These are phyloP conservation scores for Cosmia trapezina DNA, from an alignment of 2,888 invertebrate species.

Conservation along the genomic window DNA sequence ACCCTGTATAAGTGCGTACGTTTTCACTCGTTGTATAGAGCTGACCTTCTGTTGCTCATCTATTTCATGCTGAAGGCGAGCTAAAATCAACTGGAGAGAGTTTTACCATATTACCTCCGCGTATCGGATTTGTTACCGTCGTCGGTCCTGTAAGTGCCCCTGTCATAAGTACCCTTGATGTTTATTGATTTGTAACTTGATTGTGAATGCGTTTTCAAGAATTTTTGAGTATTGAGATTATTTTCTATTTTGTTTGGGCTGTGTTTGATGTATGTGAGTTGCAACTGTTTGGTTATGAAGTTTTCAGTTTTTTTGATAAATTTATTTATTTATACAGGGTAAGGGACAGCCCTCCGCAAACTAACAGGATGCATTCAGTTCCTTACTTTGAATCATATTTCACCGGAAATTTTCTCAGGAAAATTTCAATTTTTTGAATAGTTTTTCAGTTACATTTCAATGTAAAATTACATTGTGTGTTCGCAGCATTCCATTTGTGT, in stretches of 20 bases:
- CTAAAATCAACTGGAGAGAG: conserved; percentile 76
- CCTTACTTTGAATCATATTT: too few species aligned
- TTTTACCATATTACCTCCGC: conserved; percentile 65
- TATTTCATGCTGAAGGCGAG: conserved; percentile 50
- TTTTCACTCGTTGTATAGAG: background rate
- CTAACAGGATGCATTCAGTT: too few species aligned
- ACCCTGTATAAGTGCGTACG: too few species aligned
- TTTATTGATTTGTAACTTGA: conserved; percentile 56
- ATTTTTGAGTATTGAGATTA: background rate
- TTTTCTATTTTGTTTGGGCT: background rate
- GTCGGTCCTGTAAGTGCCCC: conserved; percentile 42
- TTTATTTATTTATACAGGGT: too few species aligned
- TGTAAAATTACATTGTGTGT: too few species aligned
- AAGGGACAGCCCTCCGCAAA: too few species aligned
- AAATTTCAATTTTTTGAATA: too few species aligned
- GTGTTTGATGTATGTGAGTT: background rate
- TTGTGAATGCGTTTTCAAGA: conserved; percentile 32
- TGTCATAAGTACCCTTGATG: conserved; percentile 53
- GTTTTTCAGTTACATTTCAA: too few species aligned
- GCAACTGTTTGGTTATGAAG: background rate
- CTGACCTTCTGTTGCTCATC: background rate
- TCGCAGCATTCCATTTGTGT: too few species aligned
- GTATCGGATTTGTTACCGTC: conserved; percentile 60
- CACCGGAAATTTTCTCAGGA: too few species aligned
- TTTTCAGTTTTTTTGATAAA: background rate